phyloP scores from a whole-genome alignment of 2,113 vertebrate genomes.

The Ceyx margarethae region DNA sequence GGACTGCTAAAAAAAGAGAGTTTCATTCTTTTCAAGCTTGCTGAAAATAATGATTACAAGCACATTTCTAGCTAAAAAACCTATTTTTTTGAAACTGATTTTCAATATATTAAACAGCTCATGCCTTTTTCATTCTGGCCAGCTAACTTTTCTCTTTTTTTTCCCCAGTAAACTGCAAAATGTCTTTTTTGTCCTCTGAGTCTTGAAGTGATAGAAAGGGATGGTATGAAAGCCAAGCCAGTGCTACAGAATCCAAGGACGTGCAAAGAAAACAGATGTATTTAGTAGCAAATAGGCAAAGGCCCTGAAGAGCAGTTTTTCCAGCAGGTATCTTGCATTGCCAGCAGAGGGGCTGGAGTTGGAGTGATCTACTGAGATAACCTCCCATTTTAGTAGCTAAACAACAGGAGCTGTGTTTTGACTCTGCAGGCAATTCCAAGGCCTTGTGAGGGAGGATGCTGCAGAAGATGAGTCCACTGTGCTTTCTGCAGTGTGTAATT shows the following conservation, averaged over 20 bases:
- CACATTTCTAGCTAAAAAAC: not conserved
- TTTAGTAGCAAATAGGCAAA: conserved; percentile 32
- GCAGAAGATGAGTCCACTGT: not conserved
- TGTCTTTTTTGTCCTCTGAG: not conserved
- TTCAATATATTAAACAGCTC: not conserved
- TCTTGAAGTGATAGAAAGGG: conserved; percentile 8
- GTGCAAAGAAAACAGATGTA: conserved; percentile 55
- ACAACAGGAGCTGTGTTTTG: conserved; percentile 13
- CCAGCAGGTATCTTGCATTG: not conserved
- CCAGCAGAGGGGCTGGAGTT: not conserved
- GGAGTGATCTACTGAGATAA: conserved; percentile 23
- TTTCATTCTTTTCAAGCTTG: not conserved
- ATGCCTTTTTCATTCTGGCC: not conserved
- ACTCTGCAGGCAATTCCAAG: not conserved
- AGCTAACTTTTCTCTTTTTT: not conserved
- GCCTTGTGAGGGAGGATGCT: not conserved
- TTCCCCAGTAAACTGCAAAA: not conserved
- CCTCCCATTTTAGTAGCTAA: conserved; percentile 12
- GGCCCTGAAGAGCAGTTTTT: conserved; percentile 3
- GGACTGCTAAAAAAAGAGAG: not conserved
- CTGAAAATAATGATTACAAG: not conserved
- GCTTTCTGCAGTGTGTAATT: not conserved
- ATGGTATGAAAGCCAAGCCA: conserved; percentile 3
- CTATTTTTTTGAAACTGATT: not conserved
- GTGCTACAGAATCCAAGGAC: conserved; percentile 35